Base-by-base conservation (phyloP, 2,113 vertebrate species). In the Herpetotheres cachinnans region DNA sequence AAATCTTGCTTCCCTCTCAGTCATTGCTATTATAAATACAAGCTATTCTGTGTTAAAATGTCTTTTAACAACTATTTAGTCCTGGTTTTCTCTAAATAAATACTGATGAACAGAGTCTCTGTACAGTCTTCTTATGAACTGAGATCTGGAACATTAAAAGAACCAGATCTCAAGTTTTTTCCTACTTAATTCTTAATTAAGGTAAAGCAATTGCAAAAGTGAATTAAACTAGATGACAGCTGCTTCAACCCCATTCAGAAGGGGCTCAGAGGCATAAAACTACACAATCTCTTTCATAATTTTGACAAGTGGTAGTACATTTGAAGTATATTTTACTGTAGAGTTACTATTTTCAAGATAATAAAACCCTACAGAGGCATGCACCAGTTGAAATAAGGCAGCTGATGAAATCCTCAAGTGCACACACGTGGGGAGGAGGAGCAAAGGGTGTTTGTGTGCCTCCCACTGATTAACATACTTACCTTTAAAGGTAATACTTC, bases 401-500 rank as follows among this genome's bases (percentile, higher is more conserved):
- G 19, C 27, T 46, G 15, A 73, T 34, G 1, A 74, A 89, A 81
- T 50, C 17, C 15, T 81, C 34, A 86, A 34, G 16, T 16, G 25
- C 5, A 46, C 38, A 59, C 4, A 73, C 22, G 13, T 27, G 29
- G 24, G 27, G 13, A 90, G 56, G 11, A 86, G 50, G 6, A 74
- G 27, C 4, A 32, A 77, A 73, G 8, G 0, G 9, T 56, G 3
- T 56, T 22, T 69, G 27, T 22, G 24, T 49, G 25, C 16, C 24
- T 71, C 18, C 21, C 22, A 44, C 30, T 72, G 18, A 47, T 26
- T 47, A 63, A 63, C 1, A 91, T 18, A 27, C 66, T 40, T 97
- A 99, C 99, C 99, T 99, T 99, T 92, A 99, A 97, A 82, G 99
- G 99, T 47, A 99, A 97, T 61, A 99, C 99, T 96, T 99, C 99